These are phyloP conservation scores for Argyresthia albistria DNA, from an alignment of 2,888 invertebrate species.

Conservation along the genomic window DNA sequence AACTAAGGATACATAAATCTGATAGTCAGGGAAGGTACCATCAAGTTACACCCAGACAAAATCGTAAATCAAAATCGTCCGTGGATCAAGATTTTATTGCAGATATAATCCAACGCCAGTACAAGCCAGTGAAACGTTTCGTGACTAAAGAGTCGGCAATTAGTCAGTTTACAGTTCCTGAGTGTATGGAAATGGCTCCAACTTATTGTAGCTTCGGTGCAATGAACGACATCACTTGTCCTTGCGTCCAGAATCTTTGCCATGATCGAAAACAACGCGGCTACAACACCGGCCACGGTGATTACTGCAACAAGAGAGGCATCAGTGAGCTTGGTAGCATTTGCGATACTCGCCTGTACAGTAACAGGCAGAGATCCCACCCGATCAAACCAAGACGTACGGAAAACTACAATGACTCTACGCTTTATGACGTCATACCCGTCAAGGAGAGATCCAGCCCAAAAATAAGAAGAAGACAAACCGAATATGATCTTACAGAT, in stretches of 20 bases:
- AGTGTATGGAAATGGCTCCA: conserved; percentile 46
- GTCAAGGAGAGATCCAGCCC: conserved; percentile 59
- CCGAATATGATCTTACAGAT: conserved; percentile 25
- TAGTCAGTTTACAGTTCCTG: conserved; percentile 52
- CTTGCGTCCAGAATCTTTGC: no score
- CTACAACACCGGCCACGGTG: no score
- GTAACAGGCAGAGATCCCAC: conserved; percentile 23
- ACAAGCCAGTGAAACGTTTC: conserved; percentile 45
- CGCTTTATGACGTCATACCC: conserved; percentile 48
- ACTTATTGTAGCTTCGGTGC: background rate
- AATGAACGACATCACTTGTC: background rate
- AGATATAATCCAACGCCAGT: conserved; percentile 50
- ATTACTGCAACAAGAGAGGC: no score
- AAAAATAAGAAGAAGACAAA: conserved; percentile 41
- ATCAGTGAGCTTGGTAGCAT: conserved; percentile 26
- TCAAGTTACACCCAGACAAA: conserved; percentile 12
- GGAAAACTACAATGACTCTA: conserved; percentile 35
- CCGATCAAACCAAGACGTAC: conserved; percentile 16
- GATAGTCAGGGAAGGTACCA: conserved; percentile 8
- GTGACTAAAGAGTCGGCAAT: conserved; percentile 36
- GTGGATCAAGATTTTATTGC: conserved; percentile 47
- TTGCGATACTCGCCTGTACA: conserved; percentile 40
- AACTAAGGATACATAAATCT: background rate
- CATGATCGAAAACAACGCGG: background rate
- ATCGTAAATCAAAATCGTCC: background rate